A percentile compares a stretch with the other conserved stretches of the same genome.
Evolutionary conservation across 2,113 vertebrate genomes (phyloP).

Genomic region (Nesoenas mayeri): DNA sequence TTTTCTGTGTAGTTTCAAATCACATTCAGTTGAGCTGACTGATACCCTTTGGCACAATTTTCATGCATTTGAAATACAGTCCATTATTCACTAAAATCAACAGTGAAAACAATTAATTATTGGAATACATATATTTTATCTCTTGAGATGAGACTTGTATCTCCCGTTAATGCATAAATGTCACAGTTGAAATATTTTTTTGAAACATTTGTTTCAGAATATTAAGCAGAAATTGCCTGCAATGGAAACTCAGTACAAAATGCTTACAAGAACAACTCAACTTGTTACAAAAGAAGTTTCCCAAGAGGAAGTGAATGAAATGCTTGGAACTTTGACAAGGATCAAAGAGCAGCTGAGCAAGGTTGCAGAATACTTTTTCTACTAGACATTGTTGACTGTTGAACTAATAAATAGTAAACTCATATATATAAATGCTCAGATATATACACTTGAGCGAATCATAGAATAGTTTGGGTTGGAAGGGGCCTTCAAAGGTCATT

Average conservation of each 20-base stretch:
- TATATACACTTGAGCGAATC: not conserved
- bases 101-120: not conserved
- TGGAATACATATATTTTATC: not conserved
- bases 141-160: not conserved
- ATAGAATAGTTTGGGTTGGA: too few species aligned
- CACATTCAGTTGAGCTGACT: not conserved
- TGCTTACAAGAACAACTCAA: slow-evolving; percentile 82
- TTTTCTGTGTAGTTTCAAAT: not conserved
- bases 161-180: not conserved
- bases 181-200: not conserved
- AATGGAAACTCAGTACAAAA: slow-evolving; percentile 91
- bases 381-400: not conserved
- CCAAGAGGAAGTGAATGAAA: slow-evolving; percentile 83
- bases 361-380: slow-evolving; percentile 67
- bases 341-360: slow-evolving; percentile 89
- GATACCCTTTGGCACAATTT: not conserved
- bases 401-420: not conserved
- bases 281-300: slow-evolving; percentile 85
- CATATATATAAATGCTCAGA: not conserved
- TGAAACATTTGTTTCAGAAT: slow-evolving; percentile 73
- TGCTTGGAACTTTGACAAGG: slow-evolving; percentile 79
- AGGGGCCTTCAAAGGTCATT: too few species aligned
- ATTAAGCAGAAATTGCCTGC: slow-evolving; percentile 87
- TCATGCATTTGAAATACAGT: not conserved
- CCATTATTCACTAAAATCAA: not conserved